These are phyloP conservation scores for Osedax frankpressi DNA, from an alignment of 2,888 invertebrate species.

Conservation along the genomic window DNA sequence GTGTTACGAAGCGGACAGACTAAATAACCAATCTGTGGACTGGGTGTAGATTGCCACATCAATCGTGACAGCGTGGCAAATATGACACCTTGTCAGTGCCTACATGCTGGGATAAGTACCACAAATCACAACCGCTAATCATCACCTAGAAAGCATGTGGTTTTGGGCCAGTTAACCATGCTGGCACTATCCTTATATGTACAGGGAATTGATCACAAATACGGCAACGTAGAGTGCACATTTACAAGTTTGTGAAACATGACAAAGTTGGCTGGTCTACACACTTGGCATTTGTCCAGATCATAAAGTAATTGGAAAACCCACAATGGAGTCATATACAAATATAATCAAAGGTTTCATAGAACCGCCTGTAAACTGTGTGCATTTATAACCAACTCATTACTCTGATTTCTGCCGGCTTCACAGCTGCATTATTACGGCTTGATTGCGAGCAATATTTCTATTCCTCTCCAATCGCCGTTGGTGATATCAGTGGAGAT, in stretches of 20 bases:
- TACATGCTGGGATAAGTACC: constrained; percentile 7
- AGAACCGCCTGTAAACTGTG: neutral
- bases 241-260: constrained; percentile 3
- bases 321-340: constrained; percentile 5
- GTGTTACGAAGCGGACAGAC: neutral
- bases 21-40: constrained; percentile 2
- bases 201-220: neutral
- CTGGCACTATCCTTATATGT: neutral
- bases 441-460: constrained; percentile 7
- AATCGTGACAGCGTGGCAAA: constrained; percentile 4
- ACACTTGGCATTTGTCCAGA: constrained; percentile 6
- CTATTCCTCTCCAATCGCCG: constrained; percentile 1
- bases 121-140: constrained; percentile 6
- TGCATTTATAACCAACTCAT: constrained; percentile 5
- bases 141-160: constrained; percentile 6
- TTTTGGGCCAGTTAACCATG: neutral
- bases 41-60: constrained; percentile 9
- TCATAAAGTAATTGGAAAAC: constrained; percentile 9
- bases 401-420: constrained; percentile 1
- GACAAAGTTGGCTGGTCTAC: neutral
- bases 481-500: neutral
- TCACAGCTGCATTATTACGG: neutral
- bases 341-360: constrained; percentile 10
- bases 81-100: neutral
- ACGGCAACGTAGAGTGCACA: neutral